Evolutionary conservation across 2,797 vertebrate species (phyloP), one percentile per base, ranked within the genome.

Genomic region (Brachymystax lenok): DNA sequence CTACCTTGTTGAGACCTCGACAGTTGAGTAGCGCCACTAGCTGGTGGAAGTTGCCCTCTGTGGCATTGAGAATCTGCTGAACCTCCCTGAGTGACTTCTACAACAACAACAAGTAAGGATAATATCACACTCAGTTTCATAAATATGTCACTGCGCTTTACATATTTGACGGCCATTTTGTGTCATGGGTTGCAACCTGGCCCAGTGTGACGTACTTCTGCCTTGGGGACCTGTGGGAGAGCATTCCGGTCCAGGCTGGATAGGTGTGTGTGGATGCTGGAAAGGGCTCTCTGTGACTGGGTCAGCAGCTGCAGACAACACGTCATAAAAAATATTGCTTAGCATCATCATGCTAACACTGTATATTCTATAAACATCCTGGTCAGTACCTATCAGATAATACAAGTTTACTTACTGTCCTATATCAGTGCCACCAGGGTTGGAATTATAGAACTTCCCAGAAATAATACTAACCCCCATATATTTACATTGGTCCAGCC

Each of bases 41-140:
- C 87, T 98, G 96, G 85, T 98, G 97, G 81, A 97, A 97, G 89
- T 96, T 96, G 24, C 96, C 95, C 88, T 98, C 97, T 0, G 97
- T 98, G 80, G 90, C 89, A 75, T 97, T 98, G 76, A 97, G 92
- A 27, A 95, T 97, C 91, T 96, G 95, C 86, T 97, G 96, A 80
- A 96, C 92, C 74, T 96, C 96, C 88, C 93, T 87, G 89, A 98
- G 94, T 56, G 94, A 94, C 85, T 93, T 95, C 97, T 98, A 90
- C 69, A 71, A 46, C 1, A 1, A 66, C 19, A 80, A 69, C 80
- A 69, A 7, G 27, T 21, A 8, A 16, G 30, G 7, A 59, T 63
- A 59, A 59, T 24, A 3, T 27, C 2, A 61, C 10, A n/a, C 21
- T 67, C 3, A 70, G 69, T 69, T 71, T 56, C 70, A 2, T 21